These are phyloP conservation scores for Triplophysa rosa DNA, from an alignment of 2,113 vertebrate species.

Conservation along the genomic window DNA sequence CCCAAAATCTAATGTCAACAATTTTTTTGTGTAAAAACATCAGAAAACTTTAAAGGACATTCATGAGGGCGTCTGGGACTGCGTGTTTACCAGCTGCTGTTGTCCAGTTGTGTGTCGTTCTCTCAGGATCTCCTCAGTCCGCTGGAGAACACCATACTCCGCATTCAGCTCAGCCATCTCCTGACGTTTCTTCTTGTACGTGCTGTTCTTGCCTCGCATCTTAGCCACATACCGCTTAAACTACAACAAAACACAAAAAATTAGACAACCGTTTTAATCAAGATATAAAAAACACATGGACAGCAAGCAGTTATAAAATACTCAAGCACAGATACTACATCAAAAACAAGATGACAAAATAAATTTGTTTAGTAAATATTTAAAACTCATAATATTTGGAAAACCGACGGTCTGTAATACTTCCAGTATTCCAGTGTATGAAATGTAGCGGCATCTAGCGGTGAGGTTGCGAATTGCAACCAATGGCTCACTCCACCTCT, in stretches of 20 bases:
- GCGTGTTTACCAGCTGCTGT: conserved; percentile 84
- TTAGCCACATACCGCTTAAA: conserved; percentile 89
- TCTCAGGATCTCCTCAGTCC: conserved; percentile 89
- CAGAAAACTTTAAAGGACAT: not conserved
- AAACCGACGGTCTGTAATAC: too few relatives aligned
- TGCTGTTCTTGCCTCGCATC: conserved; percentile 85
- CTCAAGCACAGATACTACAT: too few relatives aligned
- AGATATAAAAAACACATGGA: not conserved
- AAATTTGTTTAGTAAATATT: not conserved
- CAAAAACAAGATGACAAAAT: not conserved
- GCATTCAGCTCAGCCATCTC: conserved; percentile 85
- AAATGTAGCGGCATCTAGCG: too few relatives aligned
- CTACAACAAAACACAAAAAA: conserved; percentile 64
- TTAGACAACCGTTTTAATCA: not conserved
- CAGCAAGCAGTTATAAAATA: not conserved
- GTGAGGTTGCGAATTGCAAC: too few relatives aligned
- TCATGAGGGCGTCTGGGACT: not conserved
- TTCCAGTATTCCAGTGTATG: too few relatives aligned
- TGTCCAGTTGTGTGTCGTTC: conserved; percentile 81
- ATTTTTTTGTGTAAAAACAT: too few relatives aligned
- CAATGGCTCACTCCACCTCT: too few relatives aligned
- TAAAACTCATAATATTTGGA: not conserved
- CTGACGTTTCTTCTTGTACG: conserved; percentile 87
- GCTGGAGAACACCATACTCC: conserved; percentile 89
- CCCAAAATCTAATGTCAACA: not conserved